These are phyloP conservation scores for Acrocephalus kingi DNA, from an alignment of 2,113 vertebrate genomes.

Conservation along the genomic window DNA sequence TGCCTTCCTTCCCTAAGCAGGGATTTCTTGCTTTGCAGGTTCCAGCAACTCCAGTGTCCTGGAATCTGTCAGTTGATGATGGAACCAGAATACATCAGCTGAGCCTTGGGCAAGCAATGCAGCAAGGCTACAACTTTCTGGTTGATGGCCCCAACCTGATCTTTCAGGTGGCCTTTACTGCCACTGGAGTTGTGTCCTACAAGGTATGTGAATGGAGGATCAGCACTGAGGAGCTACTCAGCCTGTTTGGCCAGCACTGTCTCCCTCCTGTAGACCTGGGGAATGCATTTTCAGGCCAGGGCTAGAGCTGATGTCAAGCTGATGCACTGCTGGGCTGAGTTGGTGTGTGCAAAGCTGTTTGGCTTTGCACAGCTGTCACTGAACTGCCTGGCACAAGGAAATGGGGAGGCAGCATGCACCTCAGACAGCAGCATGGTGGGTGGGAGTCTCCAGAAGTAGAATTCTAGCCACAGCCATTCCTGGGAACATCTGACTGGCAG, in stretches of 20 bases:
- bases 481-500: not conserved
- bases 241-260: not conserved
- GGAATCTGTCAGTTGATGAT: slow-evolving; percentile 62
- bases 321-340: not conserved
- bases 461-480: not conserved
- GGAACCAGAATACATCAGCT: not conserved
- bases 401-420: not conserved
- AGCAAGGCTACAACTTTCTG: slow-evolving; percentile 63
- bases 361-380: not conserved
- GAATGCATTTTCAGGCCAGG: not conserved
- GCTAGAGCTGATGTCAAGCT: not conserved
- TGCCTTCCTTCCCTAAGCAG: not conserved
- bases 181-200: slow-evolving; percentile 66
- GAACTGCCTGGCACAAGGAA: not conserved
- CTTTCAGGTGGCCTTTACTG: slow-evolving; percentile 57
- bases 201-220: slow-evolving; percentile 11
- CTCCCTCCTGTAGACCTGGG: not conserved
- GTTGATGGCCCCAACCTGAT: slow-evolving; percentile 16
- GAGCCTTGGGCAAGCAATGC: slow-evolving; percentile 40
- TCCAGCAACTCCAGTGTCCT: not conserved
- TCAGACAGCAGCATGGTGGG: not conserved
- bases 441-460: fast-evolving
- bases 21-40: not conserved
- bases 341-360: not conserved
- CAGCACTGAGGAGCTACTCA: too few relatives aligned